Evolutionary conservation across 2,113 vertebrate species (phyloP).

Genomic region (Calyptomena viridis): DNA sequence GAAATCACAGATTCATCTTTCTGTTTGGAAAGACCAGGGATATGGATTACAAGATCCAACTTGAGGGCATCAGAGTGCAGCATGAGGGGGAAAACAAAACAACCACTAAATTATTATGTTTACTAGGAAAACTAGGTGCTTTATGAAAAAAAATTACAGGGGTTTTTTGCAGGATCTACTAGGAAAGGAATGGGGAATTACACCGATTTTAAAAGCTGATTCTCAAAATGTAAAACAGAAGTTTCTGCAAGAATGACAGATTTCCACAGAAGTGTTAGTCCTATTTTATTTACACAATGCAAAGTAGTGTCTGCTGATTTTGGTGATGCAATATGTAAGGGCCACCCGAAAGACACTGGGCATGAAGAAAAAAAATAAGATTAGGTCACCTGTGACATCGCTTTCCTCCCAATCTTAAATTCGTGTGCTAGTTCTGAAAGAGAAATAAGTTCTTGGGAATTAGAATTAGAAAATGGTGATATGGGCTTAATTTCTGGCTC

Average conservation of each 20-base stretch:
- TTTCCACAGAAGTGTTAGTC: neutral
- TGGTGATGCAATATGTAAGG: neutral
- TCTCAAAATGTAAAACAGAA: neutral
- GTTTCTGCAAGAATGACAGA: neutral
- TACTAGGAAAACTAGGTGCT: neutral
- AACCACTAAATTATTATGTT: neutral
- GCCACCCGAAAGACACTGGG: neutral
- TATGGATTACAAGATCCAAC: neutral
- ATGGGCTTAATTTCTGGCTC: neutral
- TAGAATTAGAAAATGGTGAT: neutral
- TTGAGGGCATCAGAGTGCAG: neutral
- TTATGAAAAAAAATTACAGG: neutral
- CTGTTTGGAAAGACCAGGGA: neutral
- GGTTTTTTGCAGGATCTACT: neutral
- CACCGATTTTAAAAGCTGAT: neutral
- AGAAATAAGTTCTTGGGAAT: neutral
- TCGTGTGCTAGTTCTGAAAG: neutral
- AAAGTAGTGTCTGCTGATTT: neutral
- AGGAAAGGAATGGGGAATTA: neutral
- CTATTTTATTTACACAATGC: neutral
- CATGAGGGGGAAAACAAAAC: neutral
- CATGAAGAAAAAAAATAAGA: neutral
- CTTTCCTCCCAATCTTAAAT: neutral
- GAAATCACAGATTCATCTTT: neutral
- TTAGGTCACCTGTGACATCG: neutral